These are phyloP conservation scores for Myiozetetes cayanensis DNA, from an alignment of 2,113 vertebrate genomes.

Conservation along the genomic window DNA sequence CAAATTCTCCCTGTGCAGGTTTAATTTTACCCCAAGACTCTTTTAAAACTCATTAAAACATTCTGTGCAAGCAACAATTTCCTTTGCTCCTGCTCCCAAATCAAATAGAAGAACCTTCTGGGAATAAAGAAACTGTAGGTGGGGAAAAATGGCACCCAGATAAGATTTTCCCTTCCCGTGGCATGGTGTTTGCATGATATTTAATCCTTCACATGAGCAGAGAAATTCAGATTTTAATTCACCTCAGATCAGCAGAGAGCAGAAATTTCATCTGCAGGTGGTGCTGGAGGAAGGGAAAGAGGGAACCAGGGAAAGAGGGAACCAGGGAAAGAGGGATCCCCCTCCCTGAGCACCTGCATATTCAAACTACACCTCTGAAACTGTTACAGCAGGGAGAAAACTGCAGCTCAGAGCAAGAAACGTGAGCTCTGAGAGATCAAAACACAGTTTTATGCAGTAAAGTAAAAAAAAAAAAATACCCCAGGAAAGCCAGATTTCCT, in stretches of 20 bases:
- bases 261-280: background rate
- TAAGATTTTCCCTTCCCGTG: background rate
- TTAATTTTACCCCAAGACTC: background rate
- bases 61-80: rapidly evolving
- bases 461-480: rapidly evolving
- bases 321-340: background rate
- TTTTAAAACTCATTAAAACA: background rate
- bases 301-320: too few species aligned
- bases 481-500: rapidly evolving
- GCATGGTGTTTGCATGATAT: rapidly evolving
- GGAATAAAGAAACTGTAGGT: background rate
- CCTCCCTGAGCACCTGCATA: too few species aligned
- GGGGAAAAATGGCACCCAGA: background rate
- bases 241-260: background rate
- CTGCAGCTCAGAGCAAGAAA: background rate
- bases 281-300: background rate
- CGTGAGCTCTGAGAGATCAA: background rate
- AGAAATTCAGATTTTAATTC: background rate
- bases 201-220: rapidly evolving
- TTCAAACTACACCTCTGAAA: background rate
- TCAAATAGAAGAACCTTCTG: background rate
- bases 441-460: background rate
- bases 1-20: background rate
- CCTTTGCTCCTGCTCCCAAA: background rate
- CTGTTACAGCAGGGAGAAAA: background rate